Conservation (phyloP, 2,888 invertebrate species). For the Drosophila ezoana region DNA sequence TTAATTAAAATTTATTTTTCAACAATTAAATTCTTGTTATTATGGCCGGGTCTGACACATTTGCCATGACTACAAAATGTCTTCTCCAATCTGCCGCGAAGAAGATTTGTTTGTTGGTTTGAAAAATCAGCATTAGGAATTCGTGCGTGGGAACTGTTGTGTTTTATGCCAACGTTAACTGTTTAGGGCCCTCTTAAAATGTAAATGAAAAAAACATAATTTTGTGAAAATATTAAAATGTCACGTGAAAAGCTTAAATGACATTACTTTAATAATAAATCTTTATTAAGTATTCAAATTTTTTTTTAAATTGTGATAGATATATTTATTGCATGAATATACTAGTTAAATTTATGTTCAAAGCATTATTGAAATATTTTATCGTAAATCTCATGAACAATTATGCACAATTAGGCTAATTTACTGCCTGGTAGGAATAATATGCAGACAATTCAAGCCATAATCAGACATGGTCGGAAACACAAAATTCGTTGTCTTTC, state of each 20-base stretch:
- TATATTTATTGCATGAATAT: not conserved
- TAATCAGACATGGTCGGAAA: constrained; percentile 19
- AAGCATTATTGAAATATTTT: not conserved
- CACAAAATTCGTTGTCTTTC: constrained; percentile 10
- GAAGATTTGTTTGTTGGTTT: not conserved
- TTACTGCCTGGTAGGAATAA: constrained; percentile 5
- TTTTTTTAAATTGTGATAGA: not conserved
- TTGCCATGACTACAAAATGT: constrained; percentile 29
- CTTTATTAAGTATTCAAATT: not conserved
- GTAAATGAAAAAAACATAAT: not conserved
- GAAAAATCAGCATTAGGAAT: constrained; percentile 6
- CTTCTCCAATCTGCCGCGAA: not conserved
- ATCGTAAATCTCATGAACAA: not conserved
- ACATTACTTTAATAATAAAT: not conserved
- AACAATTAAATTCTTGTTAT: constrained; percentile 31
- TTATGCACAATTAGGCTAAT: not conserved
- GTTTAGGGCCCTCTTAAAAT: not conserved
- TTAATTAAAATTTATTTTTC: constrained; percentile 67
- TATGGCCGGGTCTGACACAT: constrained; percentile 1
- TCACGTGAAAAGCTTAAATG: not conserved
- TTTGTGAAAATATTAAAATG: constrained; percentile 11
- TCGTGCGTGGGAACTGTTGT: not conserved
- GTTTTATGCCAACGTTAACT: not conserved
- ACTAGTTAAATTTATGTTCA: too few species aligned
- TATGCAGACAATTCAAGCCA: constrained; percentile 4